Evolutionary conservation across 2,797 vertebrate species (phyloP), one percentile per base, ranked within the genome.

Genomic region (Helostoma temminkii): DNA sequence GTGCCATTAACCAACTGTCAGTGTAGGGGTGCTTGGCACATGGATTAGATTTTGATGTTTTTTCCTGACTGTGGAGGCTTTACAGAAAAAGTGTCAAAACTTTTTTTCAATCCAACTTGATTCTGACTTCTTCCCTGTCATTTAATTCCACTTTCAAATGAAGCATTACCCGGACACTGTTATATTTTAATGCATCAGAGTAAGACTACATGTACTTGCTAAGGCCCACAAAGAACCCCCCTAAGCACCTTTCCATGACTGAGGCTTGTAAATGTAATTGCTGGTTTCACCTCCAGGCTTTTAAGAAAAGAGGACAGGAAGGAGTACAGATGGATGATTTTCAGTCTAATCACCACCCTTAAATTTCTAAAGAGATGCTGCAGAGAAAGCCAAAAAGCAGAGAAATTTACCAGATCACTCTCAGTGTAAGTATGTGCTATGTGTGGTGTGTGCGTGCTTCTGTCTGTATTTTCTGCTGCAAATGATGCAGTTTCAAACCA

Each of bases 191-290:
- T 82, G 63, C 71, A 78, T 78, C 74, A 71, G 52, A 82, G 76
- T 39, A 41, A 30, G 49, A 34, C 73, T 37, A 19, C 53, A 57
- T 78, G 64, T 67, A 84, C 76, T 84, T 21, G 49, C 66, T 72
- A 60, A 79, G 78, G 39, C 64, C 68, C 64, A 81, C 75, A 82
- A 82, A 78, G 74, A 84, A 81, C 62, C 54, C 69, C 53, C 74
- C 58, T 72, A 80, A 82, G 76, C 83, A 90, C 83, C 81, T 85
- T 83, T 86, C 78, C 74, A 76, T 70, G 77, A 83, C 65, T 56
- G 79, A 68, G 62, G 43, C 62, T 83, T 78, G 74, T 83, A 88
- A 87, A 86, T 82, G 84, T 86, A 91, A 92, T 91, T 88, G 84
- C 80, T 74, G 76, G 80, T 87, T 90, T 87, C 80, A 87, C 71